Evolutionary conservation across 2,797 vertebrate genomes (phyloP).

Genomic region (Avahi laniger): DNA sequence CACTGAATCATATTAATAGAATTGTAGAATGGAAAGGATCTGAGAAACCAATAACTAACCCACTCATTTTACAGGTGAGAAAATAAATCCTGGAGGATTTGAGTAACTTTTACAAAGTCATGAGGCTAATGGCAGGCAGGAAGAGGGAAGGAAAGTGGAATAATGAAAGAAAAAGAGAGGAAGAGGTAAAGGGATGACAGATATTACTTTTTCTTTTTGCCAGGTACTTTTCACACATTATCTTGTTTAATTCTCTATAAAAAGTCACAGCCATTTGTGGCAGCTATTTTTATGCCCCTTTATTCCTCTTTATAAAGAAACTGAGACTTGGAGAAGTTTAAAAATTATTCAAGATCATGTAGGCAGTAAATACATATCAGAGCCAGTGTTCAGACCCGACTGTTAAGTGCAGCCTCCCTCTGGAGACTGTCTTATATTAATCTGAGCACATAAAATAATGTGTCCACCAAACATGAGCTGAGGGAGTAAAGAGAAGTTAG

Average conservation of each 20-base stretch:
- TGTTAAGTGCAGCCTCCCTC: not conserved
- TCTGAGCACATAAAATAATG: not conserved
- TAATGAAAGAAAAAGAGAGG: not conserved
- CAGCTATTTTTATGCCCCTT: not conserved
- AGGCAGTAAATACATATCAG: not conserved
- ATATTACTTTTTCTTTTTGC: not conserved
- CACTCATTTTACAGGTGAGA: not conserved
- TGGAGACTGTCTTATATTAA: not conserved
- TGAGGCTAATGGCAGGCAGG: not conserved
- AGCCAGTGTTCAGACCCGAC: not conserved
- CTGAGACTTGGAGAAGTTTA: not conserved
- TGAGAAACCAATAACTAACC: not conserved
- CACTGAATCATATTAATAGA: not conserved
- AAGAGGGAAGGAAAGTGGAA: not conserved
- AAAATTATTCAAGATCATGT: not conserved
- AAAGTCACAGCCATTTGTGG: not conserved
- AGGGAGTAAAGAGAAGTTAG: not conserved
- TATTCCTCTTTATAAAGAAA: not conserved
- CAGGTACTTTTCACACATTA: not conserved
- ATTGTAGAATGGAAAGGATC: not conserved
- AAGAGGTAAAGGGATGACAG: not conserved
- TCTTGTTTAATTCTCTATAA: constrained; percentile 20
- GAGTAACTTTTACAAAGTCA: not conserved
- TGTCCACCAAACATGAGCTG: not conserved
- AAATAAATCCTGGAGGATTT: not conserved